Percentiles rank a stretch among this genome's conserved stretches.
These are phyloP conservation scores for Cantharis rufa DNA, from an alignment of 2,888 invertebrate genomes.

Conservation along the genomic window DNA sequence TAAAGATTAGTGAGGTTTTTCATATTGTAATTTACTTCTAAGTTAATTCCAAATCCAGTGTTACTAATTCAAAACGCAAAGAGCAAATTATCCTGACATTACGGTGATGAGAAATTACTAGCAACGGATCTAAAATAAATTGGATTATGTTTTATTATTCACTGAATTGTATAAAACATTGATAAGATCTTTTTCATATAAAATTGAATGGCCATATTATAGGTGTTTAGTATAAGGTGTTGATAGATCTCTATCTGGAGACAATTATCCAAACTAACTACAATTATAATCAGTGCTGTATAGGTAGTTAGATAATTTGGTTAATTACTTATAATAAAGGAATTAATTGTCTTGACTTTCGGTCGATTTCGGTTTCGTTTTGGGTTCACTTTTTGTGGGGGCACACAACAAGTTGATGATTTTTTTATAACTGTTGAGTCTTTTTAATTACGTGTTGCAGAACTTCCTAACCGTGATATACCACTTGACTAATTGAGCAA, in stretches of 20 bases:
- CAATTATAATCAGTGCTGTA: constrained; percentile 27
- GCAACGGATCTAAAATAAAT: constrained; percentile 17
- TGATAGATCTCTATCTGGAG: constrained; percentile 38
- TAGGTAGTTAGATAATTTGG: constrained; percentile 16
- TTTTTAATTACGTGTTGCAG: constrained; percentile 7
- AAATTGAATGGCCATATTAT: constrained; percentile 20
- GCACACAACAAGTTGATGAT: neutral
- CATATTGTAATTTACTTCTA: constrained; percentile 1
- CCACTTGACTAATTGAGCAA: constrained; percentile 14
- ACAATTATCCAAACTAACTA: constrained; percentile 32
- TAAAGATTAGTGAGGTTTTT: neutral
- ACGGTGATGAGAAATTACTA: constrained; percentile 7
- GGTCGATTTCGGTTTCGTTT: neutral
- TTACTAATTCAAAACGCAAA: constrained; percentile 11
- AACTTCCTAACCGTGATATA: neutral
- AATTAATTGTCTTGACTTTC: neutral
- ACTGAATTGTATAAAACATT: constrained; percentile 15
- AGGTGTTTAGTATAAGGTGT: constrained; percentile 29
- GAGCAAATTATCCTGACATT: constrained; percentile 11
- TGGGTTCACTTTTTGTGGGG: neutral
- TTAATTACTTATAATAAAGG: constrained; percentile 18
- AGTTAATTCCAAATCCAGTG: constrained; percentile 3
- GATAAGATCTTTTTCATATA: constrained; percentile 16
- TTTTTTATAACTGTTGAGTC: constrained; percentile 3
- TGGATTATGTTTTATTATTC: constrained; percentile 13